Evolutionary conservation across 2,113 vertebrate species (phyloP), one percentile per base, ranked within the genome.

Genomic region (Bos indicus): DNA sequence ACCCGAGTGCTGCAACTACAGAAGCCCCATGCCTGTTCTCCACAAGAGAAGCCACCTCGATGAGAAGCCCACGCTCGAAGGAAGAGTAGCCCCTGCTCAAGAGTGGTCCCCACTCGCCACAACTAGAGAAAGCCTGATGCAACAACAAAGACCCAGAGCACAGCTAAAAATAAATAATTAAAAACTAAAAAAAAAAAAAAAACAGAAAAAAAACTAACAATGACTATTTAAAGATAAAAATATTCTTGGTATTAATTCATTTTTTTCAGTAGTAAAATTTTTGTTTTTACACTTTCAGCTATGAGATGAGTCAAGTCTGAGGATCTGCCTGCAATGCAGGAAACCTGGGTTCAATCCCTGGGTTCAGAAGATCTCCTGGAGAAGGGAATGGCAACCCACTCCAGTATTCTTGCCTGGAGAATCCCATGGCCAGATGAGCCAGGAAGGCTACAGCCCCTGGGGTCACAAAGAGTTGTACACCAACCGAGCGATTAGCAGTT

Each of bases 231-330:
- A 67, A 86, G 28, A 25, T 17, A 81, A 94, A 88, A 56, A 56
- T 16, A 52, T 85, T 92, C 17, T 94, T 33, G 14, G 19, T 56
- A 23, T 97, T 84, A 64, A 86, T 81, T 91, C 30, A n/a, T 93
- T 95, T 95, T 10, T 87, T 90, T 64, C 52, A 83, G 60, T 77
- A 84, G n/a, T 83, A 93, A 95, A 77, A 23, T 13, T 40, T 90
- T 11, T 77, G 84, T 90, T 96, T 89, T n/a, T 3, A 60, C 46
- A 21, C 7, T 60, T 95, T 60, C 1, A 33, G 3, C 43, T 90
- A 5, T 90, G 17, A 40, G 60, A 40, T 84, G 52, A 83, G 36
- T 59, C 67, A 52, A n/a, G 40, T 33, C 52, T 84, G 52, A 84
- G 33, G 56, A 52, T 43, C 71, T 77, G 71, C 40, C 12, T 43